A percentile compares a stretch with the other conserved stretches of the same genome.
These are phyloP conservation scores for Eulemur mongoz DNA, from an alignment of 2,797 vertebrate species.

Conservation along the genomic window DNA sequence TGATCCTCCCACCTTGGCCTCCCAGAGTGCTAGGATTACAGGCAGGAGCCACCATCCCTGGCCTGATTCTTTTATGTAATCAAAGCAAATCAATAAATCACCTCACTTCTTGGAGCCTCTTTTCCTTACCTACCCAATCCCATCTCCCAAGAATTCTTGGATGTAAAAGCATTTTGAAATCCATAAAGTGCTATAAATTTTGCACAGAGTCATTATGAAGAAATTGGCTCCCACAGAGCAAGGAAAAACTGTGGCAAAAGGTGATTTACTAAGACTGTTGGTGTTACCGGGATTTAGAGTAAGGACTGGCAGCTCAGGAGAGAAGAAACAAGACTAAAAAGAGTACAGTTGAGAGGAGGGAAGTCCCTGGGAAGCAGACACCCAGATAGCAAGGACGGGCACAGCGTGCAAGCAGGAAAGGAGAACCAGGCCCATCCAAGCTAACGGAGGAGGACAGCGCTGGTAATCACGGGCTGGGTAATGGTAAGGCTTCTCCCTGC, in stretches of 20 bases:
- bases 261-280: neutral
- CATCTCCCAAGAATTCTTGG: neutral
- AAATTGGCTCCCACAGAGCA: neutral
- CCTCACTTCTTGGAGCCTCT: neutral
- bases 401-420: neutral
- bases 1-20: neutral
- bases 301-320: neutral
- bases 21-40: neutral
- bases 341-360: neutral
- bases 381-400: neutral
- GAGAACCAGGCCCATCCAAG: neutral
- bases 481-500: slow-evolving; percentile 56
- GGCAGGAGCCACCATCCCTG: neutral
- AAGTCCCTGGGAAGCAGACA: neutral
- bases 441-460: slow-evolving; percentile 47
- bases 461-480: slow-evolving; percentile 60
- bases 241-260: neutral
- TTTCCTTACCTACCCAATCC: neutral
- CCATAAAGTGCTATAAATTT: neutral
- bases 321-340: neutral
- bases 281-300: neutral
- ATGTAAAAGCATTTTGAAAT: slow-evolving; percentile 16
- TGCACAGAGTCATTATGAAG: neutral
- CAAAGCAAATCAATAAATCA: neutral
- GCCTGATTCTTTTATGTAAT: neutral